These are phyloP conservation scores for Polypterus bichir DNA, from an alignment of 2,113 vertebrate genomes.

Conservation along the genomic window DNA sequence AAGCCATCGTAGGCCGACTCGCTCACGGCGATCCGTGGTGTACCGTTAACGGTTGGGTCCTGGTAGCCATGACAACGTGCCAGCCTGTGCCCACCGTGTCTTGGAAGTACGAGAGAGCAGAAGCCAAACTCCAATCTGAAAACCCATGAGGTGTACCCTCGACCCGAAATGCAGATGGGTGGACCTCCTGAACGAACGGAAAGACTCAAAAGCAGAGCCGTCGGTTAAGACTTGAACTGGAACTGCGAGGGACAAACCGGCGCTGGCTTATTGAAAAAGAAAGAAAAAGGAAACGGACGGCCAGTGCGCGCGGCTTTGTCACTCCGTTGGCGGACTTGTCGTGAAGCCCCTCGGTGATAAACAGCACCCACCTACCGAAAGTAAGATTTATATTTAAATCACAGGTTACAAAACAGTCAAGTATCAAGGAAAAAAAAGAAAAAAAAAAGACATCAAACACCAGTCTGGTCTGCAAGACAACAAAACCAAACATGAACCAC, in stretches of 20 bases:
- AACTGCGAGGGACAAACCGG: neutral
- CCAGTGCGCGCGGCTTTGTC: neutral
- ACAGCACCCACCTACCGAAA: conserved; percentile 19
- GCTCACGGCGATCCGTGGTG: no score
- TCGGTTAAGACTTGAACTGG: neutral
- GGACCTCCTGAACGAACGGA: no score
- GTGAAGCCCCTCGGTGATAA: conserved; percentile 13
- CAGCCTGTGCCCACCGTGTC: no score
- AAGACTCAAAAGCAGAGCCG: neutral
- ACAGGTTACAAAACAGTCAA: conserved; percentile 27
- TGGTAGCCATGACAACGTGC: no score
- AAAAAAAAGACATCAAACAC: conserved; percentile 13
- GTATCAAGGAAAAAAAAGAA: conserved; percentile 15
- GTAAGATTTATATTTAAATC: conserved; percentile 11
- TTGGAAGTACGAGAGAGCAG: no score
- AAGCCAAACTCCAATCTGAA: no score
- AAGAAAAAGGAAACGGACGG: neutral
- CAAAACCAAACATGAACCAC: conserved; percentile 18
- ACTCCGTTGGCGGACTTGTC: neutral
- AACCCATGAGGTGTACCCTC: no score
- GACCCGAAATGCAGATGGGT: no score
- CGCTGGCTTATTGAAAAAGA: neutral
- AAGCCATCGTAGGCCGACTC: no score
- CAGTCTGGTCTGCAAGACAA: conserved; percentile 22
- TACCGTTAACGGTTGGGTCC: no score